Evolutionary conservation across 2,797 vertebrate species (phyloP), one percentile per base, ranked within the genome.

Genomic region (Sebastes baramenuke): DNA sequence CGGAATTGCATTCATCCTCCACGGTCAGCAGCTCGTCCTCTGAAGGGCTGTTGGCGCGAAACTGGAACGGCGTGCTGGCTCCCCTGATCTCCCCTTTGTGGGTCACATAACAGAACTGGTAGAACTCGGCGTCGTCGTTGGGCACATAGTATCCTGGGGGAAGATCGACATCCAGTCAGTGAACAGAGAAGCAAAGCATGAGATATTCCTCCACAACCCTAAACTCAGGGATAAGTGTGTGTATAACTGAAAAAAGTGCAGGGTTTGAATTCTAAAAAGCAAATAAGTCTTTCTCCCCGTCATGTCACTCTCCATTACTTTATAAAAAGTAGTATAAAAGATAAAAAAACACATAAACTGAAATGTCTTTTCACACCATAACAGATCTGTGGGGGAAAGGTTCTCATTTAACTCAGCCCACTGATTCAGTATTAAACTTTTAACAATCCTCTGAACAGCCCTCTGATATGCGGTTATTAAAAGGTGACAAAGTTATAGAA

Each of bases 91-190:
- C 99, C 81, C 98, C 98, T 95, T 99, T 99, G 88, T 99, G 95
- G 60, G 98, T 99, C 88, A 99, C 98, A 0, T 99, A 99, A 89
- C 99, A 99, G 93, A 99, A 99, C 94, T 99, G 99, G 93, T 99
- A 99, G 96, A 99, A 99, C 90, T 99, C 99, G 2, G 97, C 97
- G 20, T 99, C 98, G 38, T 99, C 98, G 69, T 98, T 99, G 89
- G 99, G 98, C 72, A 99, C 97, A 49, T 99, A 99, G 88, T 99
- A 99, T 27, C 98, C 98, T 99, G 89, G 4, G 52, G 49, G 0
- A 62, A 69, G 11, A 52, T 77, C 0, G 24, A 49, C 14, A 69
- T 3, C 16, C 52, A 75, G n/a, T 75, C 20, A 77, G 29, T 58
- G 6, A 54, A 55, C 29, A 38, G n/a, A 58, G 27, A 16, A 60